Percentiles rank a stretch among this genome's conserved stretches.
Conservation (phyloP, 2,888 invertebrate species). For the Polydrusus tereticollis region DNA sequence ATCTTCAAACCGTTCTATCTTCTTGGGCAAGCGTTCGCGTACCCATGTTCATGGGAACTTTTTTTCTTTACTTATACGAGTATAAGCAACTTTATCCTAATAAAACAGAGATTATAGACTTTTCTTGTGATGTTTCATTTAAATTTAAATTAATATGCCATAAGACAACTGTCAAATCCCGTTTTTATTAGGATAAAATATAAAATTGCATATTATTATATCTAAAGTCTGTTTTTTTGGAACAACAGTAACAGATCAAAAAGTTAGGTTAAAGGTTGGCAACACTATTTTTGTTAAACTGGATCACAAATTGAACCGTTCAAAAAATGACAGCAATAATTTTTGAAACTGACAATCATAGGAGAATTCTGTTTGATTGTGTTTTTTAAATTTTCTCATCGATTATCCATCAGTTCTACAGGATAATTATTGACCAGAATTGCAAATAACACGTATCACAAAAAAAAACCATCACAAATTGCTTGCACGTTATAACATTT, state of each 20-base stretch:
- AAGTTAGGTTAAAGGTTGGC: neutral
- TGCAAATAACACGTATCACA: neutral
- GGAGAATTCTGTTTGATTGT: neutral
- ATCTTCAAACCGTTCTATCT: neutral
- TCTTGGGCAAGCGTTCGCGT: neutral
- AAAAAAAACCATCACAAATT: neutral
- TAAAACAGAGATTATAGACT: neutral
- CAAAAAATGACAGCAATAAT: neutral
- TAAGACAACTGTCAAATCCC: neutral
- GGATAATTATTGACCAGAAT: neutral
- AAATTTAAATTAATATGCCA: neutral
- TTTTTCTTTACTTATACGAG: neutral
- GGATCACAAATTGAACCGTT: neutral
- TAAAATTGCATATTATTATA: neutral
- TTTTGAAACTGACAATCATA: neutral
- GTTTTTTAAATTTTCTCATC: neutral
- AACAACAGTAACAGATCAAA: neutral
- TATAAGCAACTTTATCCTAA: neutral
- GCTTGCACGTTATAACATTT: neutral
- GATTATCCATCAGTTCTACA: neutral
- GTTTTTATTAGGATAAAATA: neutral
- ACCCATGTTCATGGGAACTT: neutral
- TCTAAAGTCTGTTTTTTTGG: neutral
- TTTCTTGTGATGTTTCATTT: neutral
- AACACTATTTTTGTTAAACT: neutral